Percentiles rank a stretch among this genome's conserved stretches.
Evolutionary conservation across 2,797 vertebrate genomes (phyloP).

Genomic region (Malacoctenus gilli): DNA sequence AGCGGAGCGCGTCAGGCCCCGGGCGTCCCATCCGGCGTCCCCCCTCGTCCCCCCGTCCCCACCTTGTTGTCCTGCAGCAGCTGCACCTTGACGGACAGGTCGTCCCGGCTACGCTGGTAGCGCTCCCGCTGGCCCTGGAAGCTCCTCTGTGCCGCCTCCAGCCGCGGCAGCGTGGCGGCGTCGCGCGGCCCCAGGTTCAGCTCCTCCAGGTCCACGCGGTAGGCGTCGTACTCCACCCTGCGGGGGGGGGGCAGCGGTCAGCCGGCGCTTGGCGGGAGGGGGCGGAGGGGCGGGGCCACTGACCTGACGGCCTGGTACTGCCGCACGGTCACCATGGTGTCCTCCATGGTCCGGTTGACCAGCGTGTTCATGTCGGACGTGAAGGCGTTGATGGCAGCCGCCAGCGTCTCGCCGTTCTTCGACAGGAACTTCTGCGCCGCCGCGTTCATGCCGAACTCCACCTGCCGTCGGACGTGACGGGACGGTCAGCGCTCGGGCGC

Average conservation of each 20-base stretch:
- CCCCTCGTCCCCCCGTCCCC: too few relatives aligned
- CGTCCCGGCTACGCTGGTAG: slow-evolving; percentile 87
- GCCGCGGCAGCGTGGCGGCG: slow-evolving; percentile 85
- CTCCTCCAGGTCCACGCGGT: slow-evolving; percentile 93
- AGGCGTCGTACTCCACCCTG: slow-evolving; percentile 93
- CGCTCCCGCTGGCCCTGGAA: slow-evolving; percentile 89
- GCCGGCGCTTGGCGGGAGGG: neutral
- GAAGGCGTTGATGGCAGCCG: slow-evolving; percentile 87
- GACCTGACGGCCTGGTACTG: slow-evolving; percentile 92
- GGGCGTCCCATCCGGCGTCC: too few relatives aligned
- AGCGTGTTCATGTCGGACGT: slow-evolving; percentile 89
- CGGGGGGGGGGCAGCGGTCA: neutral
- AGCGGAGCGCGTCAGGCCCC: too few relatives aligned
- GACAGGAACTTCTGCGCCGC: slow-evolving; percentile 90
- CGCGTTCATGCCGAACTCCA: slow-evolving; percentile 91
- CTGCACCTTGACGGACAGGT: slow-evolving; percentile 89
- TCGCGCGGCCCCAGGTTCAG: slow-evolving; percentile 91
- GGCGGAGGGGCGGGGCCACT: neutral
- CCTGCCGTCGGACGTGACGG: slow-evolving; percentile 68
- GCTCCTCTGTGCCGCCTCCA: slow-evolving; percentile 89
- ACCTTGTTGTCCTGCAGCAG: slow-evolving; percentile 95
- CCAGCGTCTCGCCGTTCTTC: slow-evolving; percentile 88
- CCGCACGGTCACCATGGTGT: slow-evolving; percentile 90
- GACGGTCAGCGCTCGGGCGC: too few relatives aligned
- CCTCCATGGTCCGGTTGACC: slow-evolving; percentile 94